Evolutionary conservation across 2,888 invertebrate species (phyloP).

Genomic region (Melolontha melolontha): DNA sequence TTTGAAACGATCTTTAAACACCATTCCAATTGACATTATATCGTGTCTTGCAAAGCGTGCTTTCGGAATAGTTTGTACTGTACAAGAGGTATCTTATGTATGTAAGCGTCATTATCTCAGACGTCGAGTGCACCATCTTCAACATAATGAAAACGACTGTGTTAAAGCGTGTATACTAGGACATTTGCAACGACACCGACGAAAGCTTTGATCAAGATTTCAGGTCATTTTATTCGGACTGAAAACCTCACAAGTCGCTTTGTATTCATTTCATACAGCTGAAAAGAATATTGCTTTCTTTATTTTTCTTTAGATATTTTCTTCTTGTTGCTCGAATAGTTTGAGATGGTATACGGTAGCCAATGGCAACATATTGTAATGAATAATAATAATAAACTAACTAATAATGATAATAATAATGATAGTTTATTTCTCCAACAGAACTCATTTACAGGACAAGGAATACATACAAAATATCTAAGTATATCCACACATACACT

Average conservation of each 20-base stretch:
- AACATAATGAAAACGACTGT: constrained; percentile 38
- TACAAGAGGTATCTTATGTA: constrained; percentile 17
- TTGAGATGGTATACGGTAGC: constrained; percentile 2
- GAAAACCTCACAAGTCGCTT: constrained; percentile 19
- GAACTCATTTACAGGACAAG: too few relatives aligned
- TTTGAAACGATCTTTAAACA: constrained; percentile 11
- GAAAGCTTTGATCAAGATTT: constrained; percentile 40
- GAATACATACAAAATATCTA: too few relatives aligned
- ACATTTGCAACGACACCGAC: constrained; percentile 24
- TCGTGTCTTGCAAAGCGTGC: not conserved
- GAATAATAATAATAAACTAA: too few relatives aligned
- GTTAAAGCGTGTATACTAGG: constrained; percentile 29
- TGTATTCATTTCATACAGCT: constrained; percentile 8
- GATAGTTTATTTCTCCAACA: too few relatives aligned
- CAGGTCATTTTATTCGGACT: constrained; percentile 23
- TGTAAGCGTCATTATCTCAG: constrained; percentile 37
- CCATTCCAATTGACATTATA: constrained; percentile 13
- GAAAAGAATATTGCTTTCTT: constrained; percentile 6
- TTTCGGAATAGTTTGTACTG: constrained; percentile 20
- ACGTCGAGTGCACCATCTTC: constrained; percentile 37
- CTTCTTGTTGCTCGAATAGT: constrained; percentile 4
- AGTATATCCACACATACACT: too few relatives aligned
- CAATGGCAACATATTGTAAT: constrained; percentile 13
- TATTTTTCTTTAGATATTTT: constrained; percentile 5
- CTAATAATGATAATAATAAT: too few relatives aligned